A percentile compares a stretch with the other conserved stretches of the same genome.
Conservation (phyloP, 2,888 invertebrate genomes). For the Orthosia incerta region DNA sequence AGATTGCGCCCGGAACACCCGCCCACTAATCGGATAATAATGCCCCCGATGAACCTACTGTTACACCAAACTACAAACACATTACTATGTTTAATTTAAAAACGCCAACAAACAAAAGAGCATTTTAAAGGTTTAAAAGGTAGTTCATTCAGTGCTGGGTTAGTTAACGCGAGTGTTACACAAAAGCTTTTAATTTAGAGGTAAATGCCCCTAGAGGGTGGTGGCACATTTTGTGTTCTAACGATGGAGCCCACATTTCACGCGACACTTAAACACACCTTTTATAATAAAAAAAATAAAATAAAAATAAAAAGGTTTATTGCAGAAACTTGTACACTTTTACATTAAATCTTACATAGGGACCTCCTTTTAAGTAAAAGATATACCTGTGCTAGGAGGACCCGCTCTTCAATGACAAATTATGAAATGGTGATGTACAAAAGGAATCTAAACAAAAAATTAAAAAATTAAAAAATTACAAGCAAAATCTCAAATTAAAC, state of each 20-base stretch:
- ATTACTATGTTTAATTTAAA: slow-evolving; percentile 50
- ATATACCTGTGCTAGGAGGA: too few species aligned
- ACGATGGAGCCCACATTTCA: slow-evolving; percentile 52
- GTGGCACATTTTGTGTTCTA: slow-evolving; percentile 58
- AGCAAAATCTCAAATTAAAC: too few species aligned
- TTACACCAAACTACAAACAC: slow-evolving; percentile 69
- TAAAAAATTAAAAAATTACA: too few species aligned
- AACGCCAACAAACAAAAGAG: slow-evolving; percentile 28
- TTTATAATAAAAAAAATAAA: too few species aligned
- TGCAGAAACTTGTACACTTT: too few species aligned
- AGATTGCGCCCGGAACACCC: slow-evolving; percentile 84
- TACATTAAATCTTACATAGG: too few species aligned
- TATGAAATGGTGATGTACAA: too few species aligned
- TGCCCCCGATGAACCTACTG: slow-evolving; percentile 76
- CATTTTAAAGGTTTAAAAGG: slow-evolving; percentile 43
- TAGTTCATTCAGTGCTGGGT: slow-evolving; percentile 64
- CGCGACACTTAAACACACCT: slow-evolving; percentile 53
- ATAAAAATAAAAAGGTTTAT: too few species aligned
- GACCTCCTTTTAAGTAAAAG: too few species aligned
- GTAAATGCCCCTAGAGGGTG: slow-evolving; percentile 66
- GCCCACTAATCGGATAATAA: slow-evolving; percentile 88
- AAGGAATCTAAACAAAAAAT: too few species aligned
- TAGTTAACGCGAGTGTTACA: slow-evolving; percentile 62
- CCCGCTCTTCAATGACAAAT: too few species aligned
- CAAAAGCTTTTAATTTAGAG: slow-evolving; percentile 71